Conservation (phyloP, 1,140 invertebrate genomes). For the Lerema accius region DNA sequence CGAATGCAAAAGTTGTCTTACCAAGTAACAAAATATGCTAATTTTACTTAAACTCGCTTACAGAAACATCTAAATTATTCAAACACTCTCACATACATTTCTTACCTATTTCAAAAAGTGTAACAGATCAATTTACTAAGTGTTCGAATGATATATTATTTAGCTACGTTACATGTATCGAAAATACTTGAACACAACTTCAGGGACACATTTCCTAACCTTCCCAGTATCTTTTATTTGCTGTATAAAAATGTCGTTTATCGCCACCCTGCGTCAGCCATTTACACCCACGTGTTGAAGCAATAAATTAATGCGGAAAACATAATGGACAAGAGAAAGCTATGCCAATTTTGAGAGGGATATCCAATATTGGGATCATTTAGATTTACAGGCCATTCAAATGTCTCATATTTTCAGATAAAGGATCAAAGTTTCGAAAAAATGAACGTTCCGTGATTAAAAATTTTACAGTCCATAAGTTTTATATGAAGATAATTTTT, state of each 20-base stretch:
- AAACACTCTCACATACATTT: too few species aligned
- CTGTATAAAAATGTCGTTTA: slow-evolving; percentile 40
- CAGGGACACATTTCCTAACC: slow-evolving; percentile 15
- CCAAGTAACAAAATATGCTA: too few species aligned
- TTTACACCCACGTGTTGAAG: slow-evolving; percentile 21
- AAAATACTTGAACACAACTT: not conserved
- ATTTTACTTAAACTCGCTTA: too few species aligned
- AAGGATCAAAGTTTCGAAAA: slow-evolving; percentile 4
- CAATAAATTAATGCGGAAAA: slow-evolving; percentile 18
- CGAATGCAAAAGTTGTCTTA: too few species aligned
- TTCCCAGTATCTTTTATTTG: slow-evolving; percentile 30
- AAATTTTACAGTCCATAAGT: too few species aligned
- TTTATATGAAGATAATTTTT: too few species aligned
- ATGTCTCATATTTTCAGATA: slow-evolving; percentile 12
- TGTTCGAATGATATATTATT: not conserved
- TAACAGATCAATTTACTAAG: too few species aligned
- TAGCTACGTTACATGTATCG: not conserved
- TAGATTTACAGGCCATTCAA: slow-evolving; percentile 10
- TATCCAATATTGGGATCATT: slow-evolving; percentile 10
- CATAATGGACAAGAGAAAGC: slow-evolving; percentile 20
- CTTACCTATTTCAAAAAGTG: too few species aligned
- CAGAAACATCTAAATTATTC: too few species aligned
- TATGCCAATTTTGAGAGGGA: slow-evolving; percentile 3
- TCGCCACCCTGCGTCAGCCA: slow-evolving; percentile 6
- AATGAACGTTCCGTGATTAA: too few species aligned